Percentiles rank a stretch among this genome's conserved stretches.
Evolutionary conservation across 2,888 invertebrate species (phyloP).

Genomic region (Cecidostiba fungosa): DNA sequence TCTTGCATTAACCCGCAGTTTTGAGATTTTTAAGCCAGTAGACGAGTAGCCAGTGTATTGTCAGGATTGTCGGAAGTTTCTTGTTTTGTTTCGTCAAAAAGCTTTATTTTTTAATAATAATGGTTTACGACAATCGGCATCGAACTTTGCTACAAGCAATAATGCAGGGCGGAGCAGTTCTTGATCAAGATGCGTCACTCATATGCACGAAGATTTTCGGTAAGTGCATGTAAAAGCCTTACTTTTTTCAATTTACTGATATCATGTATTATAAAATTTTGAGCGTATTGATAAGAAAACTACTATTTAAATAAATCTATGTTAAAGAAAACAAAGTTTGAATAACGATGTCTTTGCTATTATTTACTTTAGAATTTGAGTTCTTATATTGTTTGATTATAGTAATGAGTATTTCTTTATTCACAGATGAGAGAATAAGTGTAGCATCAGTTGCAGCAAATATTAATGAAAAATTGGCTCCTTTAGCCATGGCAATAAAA

Average conservation of each 20-base stretch:
- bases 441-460: constrained; percentile 60
- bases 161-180: constrained; percentile 70
- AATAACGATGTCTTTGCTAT: background rate
- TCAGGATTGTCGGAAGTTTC: background rate
- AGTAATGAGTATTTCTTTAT: background rate
- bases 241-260: background rate
- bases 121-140: constrained; percentile 68
- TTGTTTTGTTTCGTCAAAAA: background rate
- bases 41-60: background rate
- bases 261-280: background rate
- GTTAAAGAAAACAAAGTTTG: background rate
- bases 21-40: background rate
- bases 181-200: constrained; percentile 61
- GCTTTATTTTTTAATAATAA: constrained; percentile 26
- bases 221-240: constrained; percentile 59
- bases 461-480: constrained; percentile 72
- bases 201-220: constrained; percentile 69
- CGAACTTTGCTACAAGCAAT: constrained; percentile 72
- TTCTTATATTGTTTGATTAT: background rate
- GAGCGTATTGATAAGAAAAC: background rate
- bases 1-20: background rate
- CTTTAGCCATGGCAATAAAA: constrained; percentile 72
- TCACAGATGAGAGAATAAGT: constrained; percentile 67
- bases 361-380: background rate
- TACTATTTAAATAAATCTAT: background rate